Percentiles rank a stretch among this genome's conserved stretches.
phyloP scores from a whole-genome alignment of 1,140 invertebrate genomes.

The Pararge aegeria region DNA sequence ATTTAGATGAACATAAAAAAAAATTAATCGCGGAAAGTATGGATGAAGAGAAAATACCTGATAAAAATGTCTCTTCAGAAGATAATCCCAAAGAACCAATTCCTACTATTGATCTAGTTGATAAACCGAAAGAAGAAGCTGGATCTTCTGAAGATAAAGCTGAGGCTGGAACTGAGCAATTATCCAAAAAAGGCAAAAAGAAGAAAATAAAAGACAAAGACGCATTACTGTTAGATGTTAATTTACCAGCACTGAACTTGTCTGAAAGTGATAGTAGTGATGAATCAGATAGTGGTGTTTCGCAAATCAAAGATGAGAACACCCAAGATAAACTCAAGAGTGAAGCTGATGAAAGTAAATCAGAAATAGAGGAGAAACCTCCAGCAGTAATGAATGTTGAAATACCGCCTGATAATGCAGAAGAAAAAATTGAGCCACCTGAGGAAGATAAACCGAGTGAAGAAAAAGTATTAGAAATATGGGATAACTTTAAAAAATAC shows the following conservation, averaged over 20 bases:
- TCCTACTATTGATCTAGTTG: conserved; percentile 60
- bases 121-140: conserved; percentile 54
- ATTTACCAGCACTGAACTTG: conserved; percentile 88
- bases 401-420: conserved; percentile 36
- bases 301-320: conserved; percentile 49
- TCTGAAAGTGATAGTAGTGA: conserved; percentile 90
- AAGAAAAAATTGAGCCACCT: conserved; percentile 62
- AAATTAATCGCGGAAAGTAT: conserved; percentile 51
- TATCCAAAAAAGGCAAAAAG: conserved; percentile 79
- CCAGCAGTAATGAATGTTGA: conserved; percentile 19
- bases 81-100: conserved; percentile 50
- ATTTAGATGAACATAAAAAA: conserved; percentile 80
- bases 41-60: conserved; percentile 60
- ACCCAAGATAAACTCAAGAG: conserved; percentile 39
- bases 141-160: conserved; percentile 52
- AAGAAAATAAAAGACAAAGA: conserved; percentile 83
- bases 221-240: conserved; percentile 81
- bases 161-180: conserved; percentile 47
- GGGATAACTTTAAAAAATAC: conserved; percentile 90
- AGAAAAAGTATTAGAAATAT: conserved; percentile 83
- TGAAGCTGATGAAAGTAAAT: conserved; percentile 60
- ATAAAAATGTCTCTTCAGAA: conserved; percentile 34
- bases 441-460: conserved; percentile 66
- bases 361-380: conserved; percentile 28
- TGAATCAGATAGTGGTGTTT: conserved; percentile 84